Evolutionary conservation across 1,140 invertebrate species (phyloP).

Genomic region (Megathymus violae): DNA sequence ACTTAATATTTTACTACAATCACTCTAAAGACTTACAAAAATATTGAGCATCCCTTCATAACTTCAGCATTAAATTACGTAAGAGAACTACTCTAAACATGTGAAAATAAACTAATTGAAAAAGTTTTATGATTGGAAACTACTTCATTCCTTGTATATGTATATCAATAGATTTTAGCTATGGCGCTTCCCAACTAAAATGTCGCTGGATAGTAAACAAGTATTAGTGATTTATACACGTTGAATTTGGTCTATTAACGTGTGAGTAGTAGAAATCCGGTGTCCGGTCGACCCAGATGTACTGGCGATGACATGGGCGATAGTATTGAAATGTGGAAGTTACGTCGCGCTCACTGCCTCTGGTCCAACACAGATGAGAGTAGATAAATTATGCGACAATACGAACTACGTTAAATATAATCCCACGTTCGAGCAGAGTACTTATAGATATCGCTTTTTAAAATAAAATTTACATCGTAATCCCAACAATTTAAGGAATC

Average conservation of each 20-base stretch:
- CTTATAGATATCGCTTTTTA: too few species aligned
- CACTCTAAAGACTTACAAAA: too few species aligned
- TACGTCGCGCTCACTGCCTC: constrained; percentile 51
- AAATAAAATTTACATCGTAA: constrained; percentile 1
- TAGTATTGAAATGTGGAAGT: constrained; percentile 65
- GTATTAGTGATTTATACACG: constrained; percentile 48
- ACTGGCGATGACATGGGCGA: constrained; percentile 62
- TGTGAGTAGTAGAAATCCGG: constrained; percentile 63
- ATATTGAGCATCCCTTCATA: too few species aligned
- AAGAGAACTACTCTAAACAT: too few species aligned
- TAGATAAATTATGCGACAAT: not conserved
- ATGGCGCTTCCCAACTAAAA: constrained; percentile 45
- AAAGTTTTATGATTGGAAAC: constrained; percentile 11
- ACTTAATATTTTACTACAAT: too few species aligned
- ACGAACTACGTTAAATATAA: too few species aligned
- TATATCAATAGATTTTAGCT: constrained; percentile 22
- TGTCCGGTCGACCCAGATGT: constrained; percentile 75
- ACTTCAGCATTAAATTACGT: too few species aligned
- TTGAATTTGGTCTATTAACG: constrained; percentile 52
- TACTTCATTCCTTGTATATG: constrained; percentile 6
- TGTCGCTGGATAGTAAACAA: constrained; percentile 40
- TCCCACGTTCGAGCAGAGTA: too few species aligned
- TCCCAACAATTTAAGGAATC: constrained; percentile 9
- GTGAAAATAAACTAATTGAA: not conserved
- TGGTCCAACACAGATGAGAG: constrained; percentile 34